A percentile compares a stretch with the other conserved stretches of the same genome.
Conservation (phyloP, 2,888 invertebrate species). For the Chouioia cunea region DNA sequence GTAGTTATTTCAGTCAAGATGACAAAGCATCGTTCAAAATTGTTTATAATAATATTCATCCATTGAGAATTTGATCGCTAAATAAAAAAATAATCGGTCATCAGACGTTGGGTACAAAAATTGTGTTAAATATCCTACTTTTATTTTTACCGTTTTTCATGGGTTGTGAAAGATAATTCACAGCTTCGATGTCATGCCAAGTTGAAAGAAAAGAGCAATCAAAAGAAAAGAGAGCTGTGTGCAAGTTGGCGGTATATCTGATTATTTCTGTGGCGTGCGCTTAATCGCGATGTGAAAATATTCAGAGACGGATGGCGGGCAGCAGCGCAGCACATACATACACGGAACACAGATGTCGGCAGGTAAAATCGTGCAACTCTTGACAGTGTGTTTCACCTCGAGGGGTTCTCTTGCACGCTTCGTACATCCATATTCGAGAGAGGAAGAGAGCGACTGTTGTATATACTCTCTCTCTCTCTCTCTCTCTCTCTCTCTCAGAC, state of each 20-base stretch:
- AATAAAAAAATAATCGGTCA: too few species aligned
- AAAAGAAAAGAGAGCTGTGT: not conserved
- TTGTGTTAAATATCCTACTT: slow-evolving; percentile 1
- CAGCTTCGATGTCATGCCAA: slow-evolving; percentile 24
- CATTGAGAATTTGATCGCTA: too few species aligned
- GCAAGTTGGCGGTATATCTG: slow-evolving; percentile 13
- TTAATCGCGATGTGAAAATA: slow-evolving; percentile 43
- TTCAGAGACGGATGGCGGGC: slow-evolving; percentile 35
- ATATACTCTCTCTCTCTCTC: not conserved
- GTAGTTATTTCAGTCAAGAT: too few species aligned
- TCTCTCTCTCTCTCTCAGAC: not conserved
- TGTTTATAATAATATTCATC: too few species aligned
- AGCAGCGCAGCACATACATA: not conserved
- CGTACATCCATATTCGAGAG: slow-evolving; percentile 8
- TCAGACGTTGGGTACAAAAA: slow-evolving; percentile 9
- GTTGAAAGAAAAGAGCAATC: not conserved
- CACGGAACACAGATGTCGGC: slow-evolving; percentile 33
- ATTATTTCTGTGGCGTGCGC: slow-evolving; percentile 8
- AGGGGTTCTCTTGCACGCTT: slow-evolving; percentile 33
- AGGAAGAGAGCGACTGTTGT: not conserved
- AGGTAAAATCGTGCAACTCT: slow-evolving; percentile 19
- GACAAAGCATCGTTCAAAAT: too few species aligned
- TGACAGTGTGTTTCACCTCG: slow-evolving; percentile 39
- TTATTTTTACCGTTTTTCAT: not conserved
- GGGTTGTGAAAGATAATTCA: slow-evolving; percentile 10